Conservation (phyloP, 2,797 vertebrate species). For the Remorina albescens region DNA sequence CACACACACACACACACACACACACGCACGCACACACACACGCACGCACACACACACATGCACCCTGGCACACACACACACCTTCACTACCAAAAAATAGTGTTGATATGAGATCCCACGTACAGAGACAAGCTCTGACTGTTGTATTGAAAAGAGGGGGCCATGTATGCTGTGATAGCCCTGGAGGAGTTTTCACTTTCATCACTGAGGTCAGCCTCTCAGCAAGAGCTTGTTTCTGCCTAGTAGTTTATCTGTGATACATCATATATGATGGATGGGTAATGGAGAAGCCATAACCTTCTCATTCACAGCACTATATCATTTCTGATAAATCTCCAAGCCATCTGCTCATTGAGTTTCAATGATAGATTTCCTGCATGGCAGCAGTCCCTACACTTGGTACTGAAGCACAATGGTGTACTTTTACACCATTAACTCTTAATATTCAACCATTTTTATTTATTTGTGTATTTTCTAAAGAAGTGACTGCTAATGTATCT, state of each 20-base stretch:
- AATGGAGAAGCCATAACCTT: constrained; percentile 64
- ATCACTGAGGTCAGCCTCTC: constrained; percentile 77
- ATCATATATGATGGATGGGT: constrained; percentile 67
- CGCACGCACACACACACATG: no score
- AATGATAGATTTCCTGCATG: constrained; percentile 58
- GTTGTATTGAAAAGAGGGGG: constrained; percentile 63
- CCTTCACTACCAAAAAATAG: constrained; percentile 61
- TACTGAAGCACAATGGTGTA: constrained; percentile 67
- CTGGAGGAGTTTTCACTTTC: constrained; percentile 72
- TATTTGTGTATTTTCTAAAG: constrained; percentile 70
- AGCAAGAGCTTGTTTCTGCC: constrained; percentile 71
- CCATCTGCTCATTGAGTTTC: constrained; percentile 75
- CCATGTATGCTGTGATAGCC: constrained; percentile 52
- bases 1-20: constrained; percentile 41
- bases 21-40: no score
- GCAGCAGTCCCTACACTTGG: constrained; percentile 19
- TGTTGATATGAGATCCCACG: constrained; percentile 66
- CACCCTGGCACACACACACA: constrained; percentile 37
- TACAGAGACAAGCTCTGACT: constrained; percentile 61
- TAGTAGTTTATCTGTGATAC: constrained; percentile 72
- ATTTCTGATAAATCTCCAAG: constrained; percentile 81
- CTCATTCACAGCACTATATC: constrained; percentile 67
- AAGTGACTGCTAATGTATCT: constrained; percentile 55
- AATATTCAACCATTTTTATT: constrained; percentile 55
- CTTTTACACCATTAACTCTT: constrained; percentile 81